Conservation (phyloP, 2,888 invertebrate genomes). For the Andrena minutula region DNA sequence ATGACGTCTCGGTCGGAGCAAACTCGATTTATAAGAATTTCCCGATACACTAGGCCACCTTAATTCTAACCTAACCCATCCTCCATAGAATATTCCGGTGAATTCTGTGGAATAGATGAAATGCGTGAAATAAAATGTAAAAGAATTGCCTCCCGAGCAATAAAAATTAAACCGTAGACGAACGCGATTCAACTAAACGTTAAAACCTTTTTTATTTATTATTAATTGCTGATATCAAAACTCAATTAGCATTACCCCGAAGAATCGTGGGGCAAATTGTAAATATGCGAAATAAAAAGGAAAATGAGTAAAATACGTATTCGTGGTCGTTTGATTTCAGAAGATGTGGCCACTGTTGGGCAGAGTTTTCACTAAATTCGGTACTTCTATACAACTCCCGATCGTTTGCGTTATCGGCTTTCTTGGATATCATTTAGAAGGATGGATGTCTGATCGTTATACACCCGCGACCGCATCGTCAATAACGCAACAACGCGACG, state of each 20-base stretch:
- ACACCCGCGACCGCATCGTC: slow-evolving; percentile 87
- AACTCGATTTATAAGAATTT: not conserved
- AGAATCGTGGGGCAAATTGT: too few species aligned
- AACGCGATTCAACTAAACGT: too few species aligned
- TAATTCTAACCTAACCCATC: slow-evolving; percentile 4
- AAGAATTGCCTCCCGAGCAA: not conserved
- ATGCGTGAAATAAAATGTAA: not conserved
- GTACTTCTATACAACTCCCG: slow-evolving; percentile 92
- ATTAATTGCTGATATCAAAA: too few species aligned
- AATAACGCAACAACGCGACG: slow-evolving; percentile 80
- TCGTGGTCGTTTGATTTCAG: slow-evolving; percentile 64
- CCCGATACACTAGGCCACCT: not conserved
- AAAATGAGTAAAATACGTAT: not conserved
- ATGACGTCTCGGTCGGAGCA: too few species aligned
- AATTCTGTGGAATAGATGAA: not conserved
- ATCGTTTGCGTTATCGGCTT: slow-evolving; percentile 93
- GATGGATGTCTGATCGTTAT: slow-evolving; percentile 89
- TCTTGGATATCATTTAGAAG: slow-evolving; percentile 95
- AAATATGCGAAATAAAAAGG: too few species aligned
- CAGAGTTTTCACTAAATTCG: slow-evolving; percentile 89
- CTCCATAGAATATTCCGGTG: not conserved
- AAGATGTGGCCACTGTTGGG: slow-evolving; percentile 92
- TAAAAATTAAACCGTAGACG: not conserved
- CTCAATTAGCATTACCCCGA: too few species aligned
- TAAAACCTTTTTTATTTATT: too few species aligned